Evolutionary conservation across 2,797 vertebrate species (phyloP).

Genomic region (Rachycentron canadum): DNA sequence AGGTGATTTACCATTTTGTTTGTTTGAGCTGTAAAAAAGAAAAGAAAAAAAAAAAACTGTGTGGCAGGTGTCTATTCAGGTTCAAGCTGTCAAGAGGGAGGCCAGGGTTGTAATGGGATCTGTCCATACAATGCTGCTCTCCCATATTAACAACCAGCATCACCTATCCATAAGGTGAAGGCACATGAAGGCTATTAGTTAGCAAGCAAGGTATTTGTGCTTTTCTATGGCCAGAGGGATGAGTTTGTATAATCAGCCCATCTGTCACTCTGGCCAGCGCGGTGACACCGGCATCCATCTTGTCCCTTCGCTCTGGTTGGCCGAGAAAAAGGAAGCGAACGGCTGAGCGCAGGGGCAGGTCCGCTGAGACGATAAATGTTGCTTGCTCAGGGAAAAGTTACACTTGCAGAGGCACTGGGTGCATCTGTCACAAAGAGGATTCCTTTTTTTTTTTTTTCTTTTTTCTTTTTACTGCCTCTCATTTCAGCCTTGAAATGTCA

Average conservation of each 20-base stretch:
- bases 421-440: slow-evolving; percentile 56
- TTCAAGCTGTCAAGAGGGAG: slow-evolving; percentile 53
- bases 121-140: slow-evolving; percentile 29
- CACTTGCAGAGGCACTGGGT: slow-evolving; percentile 57
- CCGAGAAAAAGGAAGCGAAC: slow-evolving; percentile 49
- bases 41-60: slow-evolving; percentile 17
- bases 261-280: slow-evolving; percentile 75
- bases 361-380: slow-evolving; percentile 64
- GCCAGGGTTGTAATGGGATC: slow-evolving; percentile 42
- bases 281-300: slow-evolving; percentile 79
- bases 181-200: slow-evolving; percentile 73
- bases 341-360: slow-evolving; percentile 52
- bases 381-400: slow-evolving; percentile 75
- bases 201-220: slow-evolving; percentile 63
- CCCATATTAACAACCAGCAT: slow-evolving; percentile 49
- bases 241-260: slow-evolving; percentile 80
- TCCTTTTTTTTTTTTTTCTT: slow-evolving; percentile 24
- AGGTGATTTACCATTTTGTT: slow-evolving; percentile 69
- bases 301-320: slow-evolving; percentile 55
- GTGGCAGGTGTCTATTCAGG: slow-evolving; percentile 59
- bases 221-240: slow-evolving; percentile 71
- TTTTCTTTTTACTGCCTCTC: slow-evolving; percentile 15
- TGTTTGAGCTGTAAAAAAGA: slow-evolving; percentile 41
- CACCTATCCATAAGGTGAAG: slow-evolving; percentile 54
- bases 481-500: slow-evolving; percentile 39